Conservation (phyloP, 2,113 vertebrate genomes). For the Elephantulus edwardii region DNA sequence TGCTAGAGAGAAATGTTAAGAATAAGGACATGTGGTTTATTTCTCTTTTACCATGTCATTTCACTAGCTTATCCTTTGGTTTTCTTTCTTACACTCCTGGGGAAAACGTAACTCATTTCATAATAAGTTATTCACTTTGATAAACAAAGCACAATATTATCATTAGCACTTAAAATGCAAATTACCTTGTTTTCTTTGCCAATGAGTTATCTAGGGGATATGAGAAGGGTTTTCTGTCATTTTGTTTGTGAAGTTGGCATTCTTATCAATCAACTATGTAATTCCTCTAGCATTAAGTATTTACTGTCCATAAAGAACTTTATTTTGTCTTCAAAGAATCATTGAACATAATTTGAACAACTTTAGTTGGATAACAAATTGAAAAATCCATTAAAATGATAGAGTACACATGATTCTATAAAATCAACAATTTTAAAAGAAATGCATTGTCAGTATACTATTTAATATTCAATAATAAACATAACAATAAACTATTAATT, state of each 20-base stretch:
- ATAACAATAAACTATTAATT: background rate
- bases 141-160: background rate
- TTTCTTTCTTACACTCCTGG: background rate
- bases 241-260: background rate
- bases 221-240: background rate
- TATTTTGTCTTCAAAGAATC: background rate
- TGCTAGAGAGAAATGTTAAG: background rate
- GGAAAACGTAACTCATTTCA: background rate
- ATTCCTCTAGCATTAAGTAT: background rate
- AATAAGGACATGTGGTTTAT: background rate
- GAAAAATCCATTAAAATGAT: background rate
- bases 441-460: background rate
- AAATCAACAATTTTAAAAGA: background rate
- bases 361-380: background rate
- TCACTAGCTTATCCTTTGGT: background rate
- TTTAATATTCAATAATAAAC: background rate
- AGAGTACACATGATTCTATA: background rate
- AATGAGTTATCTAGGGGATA: background rate
- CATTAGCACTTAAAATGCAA: background rate
- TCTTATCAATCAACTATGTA: background rate
- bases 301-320: background rate
- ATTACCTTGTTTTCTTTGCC: background rate
- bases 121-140: background rate
- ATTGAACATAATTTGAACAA: background rate
- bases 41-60: background rate